phyloP scores from a whole-genome alignment of 2,888 invertebrate species.

The Apomyelois bistriatella region DNA sequence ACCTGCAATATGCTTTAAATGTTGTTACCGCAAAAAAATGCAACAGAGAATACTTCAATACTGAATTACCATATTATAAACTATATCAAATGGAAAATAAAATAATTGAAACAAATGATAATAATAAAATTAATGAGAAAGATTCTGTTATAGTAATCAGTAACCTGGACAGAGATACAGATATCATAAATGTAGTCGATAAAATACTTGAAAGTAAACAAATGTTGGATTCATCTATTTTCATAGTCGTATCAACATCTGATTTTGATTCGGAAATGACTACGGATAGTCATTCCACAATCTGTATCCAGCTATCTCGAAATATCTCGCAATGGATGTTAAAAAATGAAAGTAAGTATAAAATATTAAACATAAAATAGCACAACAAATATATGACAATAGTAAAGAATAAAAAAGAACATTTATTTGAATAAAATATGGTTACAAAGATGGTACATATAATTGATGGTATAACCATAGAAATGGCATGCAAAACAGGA shows the following conservation, averaged over 20 bases:
- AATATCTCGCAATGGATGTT: conserved; percentile 24
- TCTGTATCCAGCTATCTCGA: conserved; percentile 36
- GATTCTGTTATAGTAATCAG: conserved; percentile 30
- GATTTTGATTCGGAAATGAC: conserved; percentile 28
- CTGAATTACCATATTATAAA: conserved; percentile 21
- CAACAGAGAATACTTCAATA: neutral
- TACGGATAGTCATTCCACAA: conserved; percentile 28
- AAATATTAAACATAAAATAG: neutral
- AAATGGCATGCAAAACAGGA: no score
- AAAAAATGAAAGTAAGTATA: conserved; percentile 24
- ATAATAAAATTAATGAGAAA: no score
- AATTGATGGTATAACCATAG: no score
- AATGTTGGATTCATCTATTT: conserved; percentile 37
- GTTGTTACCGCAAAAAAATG: neutral
- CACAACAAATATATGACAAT: no score
- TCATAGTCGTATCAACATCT: conserved; percentile 38
- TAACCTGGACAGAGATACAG: conserved; percentile 27
- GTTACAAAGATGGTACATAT: no score
- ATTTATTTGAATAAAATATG: no score
- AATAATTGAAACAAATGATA: neutral
- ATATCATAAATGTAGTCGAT: conserved; percentile 31
- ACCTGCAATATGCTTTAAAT: neutral
- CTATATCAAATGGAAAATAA: conserved; percentile 20
- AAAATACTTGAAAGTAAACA: conserved; percentile 29
- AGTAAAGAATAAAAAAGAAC: no score